These are phyloP conservation scores for Vanessa atalanta DNA, from an alignment of 1,140 invertebrate genomes.

Conservation along the genomic window DNA sequence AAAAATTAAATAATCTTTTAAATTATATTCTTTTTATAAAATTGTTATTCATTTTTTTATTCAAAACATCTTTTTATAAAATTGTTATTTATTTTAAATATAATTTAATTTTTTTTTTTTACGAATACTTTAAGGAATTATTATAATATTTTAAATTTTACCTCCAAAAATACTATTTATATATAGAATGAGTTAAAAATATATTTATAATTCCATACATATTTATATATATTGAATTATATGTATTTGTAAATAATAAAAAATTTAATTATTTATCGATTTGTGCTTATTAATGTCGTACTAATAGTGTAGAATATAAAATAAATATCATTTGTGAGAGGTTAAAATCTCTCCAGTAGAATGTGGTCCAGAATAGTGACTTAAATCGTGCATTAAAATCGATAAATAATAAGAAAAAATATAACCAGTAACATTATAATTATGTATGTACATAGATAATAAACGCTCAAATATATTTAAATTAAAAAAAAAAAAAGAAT, in stretches of 20 bases:
- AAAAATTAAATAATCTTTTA: too few relatives aligned
- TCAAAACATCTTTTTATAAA: too few relatives aligned
- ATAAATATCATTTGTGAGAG: slow-evolving; percentile 26
- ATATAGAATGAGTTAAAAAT: too few relatives aligned
- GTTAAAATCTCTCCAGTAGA: slow-evolving; percentile 50
- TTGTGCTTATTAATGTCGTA: slow-evolving; percentile 14
- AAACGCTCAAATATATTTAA: slow-evolving; percentile 77
- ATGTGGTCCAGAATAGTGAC: slow-evolving; percentile 71
- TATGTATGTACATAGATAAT: slow-evolving; percentile 70
- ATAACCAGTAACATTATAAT: slow-evolving; percentile 45
- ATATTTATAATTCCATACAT: too few relatives aligned
- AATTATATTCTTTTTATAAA: too few relatives aligned
- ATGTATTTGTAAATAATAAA: slow-evolving; percentile 6
- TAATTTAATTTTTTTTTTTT: too few relatives aligned
- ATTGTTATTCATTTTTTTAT: too few relatives aligned
- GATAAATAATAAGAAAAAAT: slow-evolving; percentile 54
- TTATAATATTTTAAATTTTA: too few relatives aligned
- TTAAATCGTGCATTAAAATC: slow-evolving; percentile 78
- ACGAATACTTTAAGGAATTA: too few relatives aligned
- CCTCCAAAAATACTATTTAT: too few relatives aligned
- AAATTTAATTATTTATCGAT: background rate
- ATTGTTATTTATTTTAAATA: too few relatives aligned
- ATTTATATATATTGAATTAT: slow-evolving; percentile 1
- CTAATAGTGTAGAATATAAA: slow-evolving; percentile 23
- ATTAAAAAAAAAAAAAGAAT: slow-evolving; percentile 52